Evolutionary conservation across 2,113 vertebrate species (phyloP).

Genomic region (Labeo rohita): DNA sequence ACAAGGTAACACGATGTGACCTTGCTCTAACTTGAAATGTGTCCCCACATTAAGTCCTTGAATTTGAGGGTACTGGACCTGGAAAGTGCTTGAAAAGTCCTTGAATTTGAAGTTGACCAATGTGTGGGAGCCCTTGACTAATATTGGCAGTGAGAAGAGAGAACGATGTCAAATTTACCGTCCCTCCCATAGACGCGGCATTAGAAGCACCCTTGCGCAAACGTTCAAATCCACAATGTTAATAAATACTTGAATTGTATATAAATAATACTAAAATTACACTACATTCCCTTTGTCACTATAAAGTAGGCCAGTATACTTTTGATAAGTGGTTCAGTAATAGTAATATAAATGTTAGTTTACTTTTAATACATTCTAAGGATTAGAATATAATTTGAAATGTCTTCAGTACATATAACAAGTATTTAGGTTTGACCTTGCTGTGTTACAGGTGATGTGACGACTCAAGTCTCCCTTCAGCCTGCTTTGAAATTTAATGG

Average conservation of each 20-base stretch:
- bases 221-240: background rate
- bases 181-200: too few species aligned
- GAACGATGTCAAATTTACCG: too few species aligned
- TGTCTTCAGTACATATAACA: background rate
- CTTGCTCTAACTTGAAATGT: too few species aligned
- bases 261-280: background rate
- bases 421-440: background rate
- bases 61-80: too few species aligned
- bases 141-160: too few species aligned
- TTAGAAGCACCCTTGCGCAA: too few species aligned
- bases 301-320: background rate
- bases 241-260: background rate
- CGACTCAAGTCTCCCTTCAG: constrained; percentile 88
- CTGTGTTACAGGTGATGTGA: constrained; percentile 86
- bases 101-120: too few species aligned
- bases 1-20: too few species aligned
- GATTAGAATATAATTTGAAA: background rate
- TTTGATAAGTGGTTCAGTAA: background rate
- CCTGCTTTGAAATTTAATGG: constrained; percentile 93
- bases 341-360: background rate
- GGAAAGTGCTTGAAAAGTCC: too few species aligned
- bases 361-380: background rate
- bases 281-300: background rate
- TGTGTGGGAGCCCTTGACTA: too few species aligned
- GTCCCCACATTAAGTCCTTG: too few species aligned